phyloP scores from a whole-genome alignment of 2,888 invertebrate species.

The Ophonus ardosiacus region DNA sequence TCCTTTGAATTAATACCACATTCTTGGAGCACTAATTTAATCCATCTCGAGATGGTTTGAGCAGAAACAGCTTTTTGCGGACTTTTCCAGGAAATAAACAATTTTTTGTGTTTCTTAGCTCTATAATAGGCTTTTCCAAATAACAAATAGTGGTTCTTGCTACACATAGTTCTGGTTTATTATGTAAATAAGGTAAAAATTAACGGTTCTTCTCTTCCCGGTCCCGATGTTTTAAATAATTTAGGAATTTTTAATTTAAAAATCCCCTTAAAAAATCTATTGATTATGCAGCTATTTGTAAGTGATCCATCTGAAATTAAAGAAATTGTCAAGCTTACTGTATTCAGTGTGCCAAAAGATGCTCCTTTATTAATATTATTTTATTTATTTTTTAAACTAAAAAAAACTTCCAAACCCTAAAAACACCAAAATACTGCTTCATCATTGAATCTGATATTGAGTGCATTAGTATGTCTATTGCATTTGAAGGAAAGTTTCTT shows the following conservation, averaged over 20 bases:
- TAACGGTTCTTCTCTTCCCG: not conserved
- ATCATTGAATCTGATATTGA: too few relatives aligned
- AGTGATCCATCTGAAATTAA: not conserved
- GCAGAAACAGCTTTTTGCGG: not conserved
- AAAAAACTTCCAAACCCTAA: too few relatives aligned
- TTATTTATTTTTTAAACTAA: too few relatives aligned
- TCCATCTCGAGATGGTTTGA: not conserved
- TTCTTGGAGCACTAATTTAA: conserved; percentile 5
- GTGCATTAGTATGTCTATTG: too few relatives aligned
- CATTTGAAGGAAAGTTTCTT: too few relatives aligned
- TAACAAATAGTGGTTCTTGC: not conserved
- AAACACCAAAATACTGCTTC: too few relatives aligned
- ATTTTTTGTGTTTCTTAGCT: too few relatives aligned
- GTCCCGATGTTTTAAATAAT: not conserved
- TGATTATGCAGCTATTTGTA: not conserved
- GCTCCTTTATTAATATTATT: too few relatives aligned
- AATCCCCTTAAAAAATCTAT: too few relatives aligned
- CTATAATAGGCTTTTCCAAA: too few relatives aligned
- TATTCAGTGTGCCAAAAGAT: too few relatives aligned
- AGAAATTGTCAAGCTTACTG: too few relatives aligned
- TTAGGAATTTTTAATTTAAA: conserved; percentile 2
- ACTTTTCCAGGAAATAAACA: not conserved
- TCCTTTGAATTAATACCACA: not conserved
- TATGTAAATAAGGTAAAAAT: not conserved
- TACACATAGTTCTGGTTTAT: not conserved